Base-by-base conservation (phyloP, 2,888 invertebrate genomes). In the Dasypogon diadema region DNA sequence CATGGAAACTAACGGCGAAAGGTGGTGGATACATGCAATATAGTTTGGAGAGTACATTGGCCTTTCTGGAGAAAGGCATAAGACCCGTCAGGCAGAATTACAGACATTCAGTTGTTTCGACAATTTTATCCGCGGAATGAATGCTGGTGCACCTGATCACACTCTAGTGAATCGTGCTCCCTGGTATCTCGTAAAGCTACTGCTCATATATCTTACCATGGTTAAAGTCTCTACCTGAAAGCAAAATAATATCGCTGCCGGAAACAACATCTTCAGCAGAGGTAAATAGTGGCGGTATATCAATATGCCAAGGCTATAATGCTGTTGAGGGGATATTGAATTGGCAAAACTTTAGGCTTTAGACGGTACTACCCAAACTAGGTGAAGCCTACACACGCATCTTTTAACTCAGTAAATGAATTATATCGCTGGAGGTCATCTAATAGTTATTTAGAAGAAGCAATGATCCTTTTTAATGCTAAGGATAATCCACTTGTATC, bases 301-400 rank as follows among this genome's bases (percentile, higher is more conserved):
- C 97, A 34, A 93, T 97, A 82, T 97, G 97, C 84, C 97, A 97
- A 87, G 97, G 97, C 81, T 98, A 97, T 85, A 94, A 95, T 85
- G 96, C 96, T 55, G 91, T 93, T 77, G 92, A 92, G 96, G 91
- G 91, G 87, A 87, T 96, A 80, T 87, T 94, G 37, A 92, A 94
- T 83, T 97, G 96, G 96, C 92, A 93, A 83, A 94, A 95, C 84
- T 92, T 96, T 87, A 90, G 97, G n/a, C 92, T n/a, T n/a, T n/a
- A 96, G 4, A 96, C 96, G 2, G 95, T 96, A 2, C 86, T 97
- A 80, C 92, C 93, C 0, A 95, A 95, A 84, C 86, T 97, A 55
- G 97, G 97, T 85, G 96, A 96, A 82, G 93, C 93, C 6, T 97
- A 96, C 83, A 96, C 94, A 37, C 90, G 93, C 82, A 89, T 89